A percentile compares a stretch with the other conserved stretches of the same genome.
phyloP scores from a whole-genome alignment of 2,797 vertebrate species.

The Myotis planiceps region DNA sequence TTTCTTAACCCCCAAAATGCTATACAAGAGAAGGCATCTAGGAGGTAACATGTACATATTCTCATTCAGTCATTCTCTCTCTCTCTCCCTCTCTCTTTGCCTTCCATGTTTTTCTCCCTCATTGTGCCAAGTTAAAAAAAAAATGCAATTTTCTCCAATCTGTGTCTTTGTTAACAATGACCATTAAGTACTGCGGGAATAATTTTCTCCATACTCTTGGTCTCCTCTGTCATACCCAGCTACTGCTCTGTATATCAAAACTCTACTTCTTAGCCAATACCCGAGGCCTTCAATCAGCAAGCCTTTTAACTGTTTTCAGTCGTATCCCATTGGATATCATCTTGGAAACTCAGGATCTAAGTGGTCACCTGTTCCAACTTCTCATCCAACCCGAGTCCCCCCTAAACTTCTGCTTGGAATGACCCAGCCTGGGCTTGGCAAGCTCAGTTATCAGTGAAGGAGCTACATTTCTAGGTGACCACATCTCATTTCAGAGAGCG shows the following conservation, averaged over 20 bases:
- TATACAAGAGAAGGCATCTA: not conserved
- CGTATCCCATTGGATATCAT: not conserved
- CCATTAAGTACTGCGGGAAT: not conserved
- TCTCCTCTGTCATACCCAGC: not conserved
- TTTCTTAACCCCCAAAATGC: constrained; percentile 39
- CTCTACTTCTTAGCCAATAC: not conserved
- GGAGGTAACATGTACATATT: not conserved
- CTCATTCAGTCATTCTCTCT: not conserved
- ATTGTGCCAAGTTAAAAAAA: not conserved
- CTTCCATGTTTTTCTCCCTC: not conserved
- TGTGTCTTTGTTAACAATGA: not conserved
- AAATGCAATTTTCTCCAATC: not conserved
- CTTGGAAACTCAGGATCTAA: not conserved
- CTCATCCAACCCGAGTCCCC: not conserved
- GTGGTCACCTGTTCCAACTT: not conserved
- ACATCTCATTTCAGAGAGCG: not conserved
- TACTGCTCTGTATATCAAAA: not conserved
- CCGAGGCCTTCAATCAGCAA: not conserved
- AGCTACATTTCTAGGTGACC: not conserved
- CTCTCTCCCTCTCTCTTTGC: not conserved
- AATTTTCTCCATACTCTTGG: not conserved
- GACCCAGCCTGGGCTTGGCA: not conserved
- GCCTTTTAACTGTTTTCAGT: not conserved
- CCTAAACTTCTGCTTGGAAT: not conserved
- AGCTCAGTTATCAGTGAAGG: not conserved